These are phyloP conservation scores for Gorsachius goisagi DNA, from an alignment of 2,113 vertebrate species.

Conservation along the genomic window DNA sequence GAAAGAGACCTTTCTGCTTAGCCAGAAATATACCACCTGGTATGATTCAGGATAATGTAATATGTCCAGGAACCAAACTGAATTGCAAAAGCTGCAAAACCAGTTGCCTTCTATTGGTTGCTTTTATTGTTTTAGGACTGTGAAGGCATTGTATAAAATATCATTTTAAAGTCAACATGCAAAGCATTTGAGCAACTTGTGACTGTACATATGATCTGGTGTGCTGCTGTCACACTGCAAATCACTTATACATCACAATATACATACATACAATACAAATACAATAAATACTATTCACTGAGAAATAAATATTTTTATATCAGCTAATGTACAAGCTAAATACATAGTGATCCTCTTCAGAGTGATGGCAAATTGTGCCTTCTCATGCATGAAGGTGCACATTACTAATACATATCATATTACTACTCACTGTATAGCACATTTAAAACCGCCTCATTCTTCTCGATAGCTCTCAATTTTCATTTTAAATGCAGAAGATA, in stretches of 20 bases:
- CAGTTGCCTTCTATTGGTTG: too few species aligned
- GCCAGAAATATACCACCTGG: not conserved
- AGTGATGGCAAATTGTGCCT: not conserved
- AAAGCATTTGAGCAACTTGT: not conserved
- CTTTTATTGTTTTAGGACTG: not conserved
- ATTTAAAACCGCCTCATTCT: not conserved
- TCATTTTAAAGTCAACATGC: not conserved
- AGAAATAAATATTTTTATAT: not conserved
- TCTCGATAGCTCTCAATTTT: not conserved
- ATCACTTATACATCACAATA: not conserved
- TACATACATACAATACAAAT: too few species aligned
- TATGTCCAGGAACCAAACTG: not conserved
- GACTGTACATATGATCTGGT: not conserved
- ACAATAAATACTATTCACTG: not conserved
- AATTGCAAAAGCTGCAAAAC: not conserved
- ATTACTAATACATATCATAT: not conserved
- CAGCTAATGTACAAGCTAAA: not conserved
- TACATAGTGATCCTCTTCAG: not conserved
- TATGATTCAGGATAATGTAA: not conserved
- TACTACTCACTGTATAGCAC: not conserved
- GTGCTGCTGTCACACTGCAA: not conserved
- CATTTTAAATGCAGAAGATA: constrained; percentile 13
- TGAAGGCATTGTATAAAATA: not conserved
- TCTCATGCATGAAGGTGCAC: not conserved
- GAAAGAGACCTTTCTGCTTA: not conserved